Evolutionary conservation across 2,888 invertebrate species (phyloP).

Genomic region (Pedicia rivosa): DNA sequence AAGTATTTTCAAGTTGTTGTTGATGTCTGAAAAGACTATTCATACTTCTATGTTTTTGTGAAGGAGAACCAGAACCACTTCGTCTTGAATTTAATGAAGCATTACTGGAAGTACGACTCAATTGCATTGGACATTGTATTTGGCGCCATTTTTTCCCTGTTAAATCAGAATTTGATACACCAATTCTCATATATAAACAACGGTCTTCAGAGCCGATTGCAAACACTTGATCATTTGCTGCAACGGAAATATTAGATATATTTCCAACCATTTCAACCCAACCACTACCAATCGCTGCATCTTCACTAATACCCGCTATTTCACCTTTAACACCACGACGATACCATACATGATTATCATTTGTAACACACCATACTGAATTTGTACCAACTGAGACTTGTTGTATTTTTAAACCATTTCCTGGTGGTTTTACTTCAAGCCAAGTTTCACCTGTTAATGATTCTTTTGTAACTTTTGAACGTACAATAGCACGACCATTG

Average conservation of each 20-base stretch:
- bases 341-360: slow-evolving; percentile 77
- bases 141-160: slow-evolving; percentile 80
- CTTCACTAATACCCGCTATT: slow-evolving; percentile 53
- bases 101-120: slow-evolving; percentile 67
- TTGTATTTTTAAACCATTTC: slow-evolving; percentile 48
- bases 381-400: slow-evolving; percentile 71
- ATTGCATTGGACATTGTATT: slow-evolving; percentile 63
- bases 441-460: slow-evolving; percentile 46
- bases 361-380: slow-evolving; percentile 60
- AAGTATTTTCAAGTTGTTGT: slow-evolving; percentile 28
- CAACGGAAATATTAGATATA: slow-evolving; percentile 69
- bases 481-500: slow-evolving; percentile 67
- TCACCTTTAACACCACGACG: slow-evolving; percentile 57
- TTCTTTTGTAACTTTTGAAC: slow-evolving; percentile 70
- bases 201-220: slow-evolving; percentile 73
- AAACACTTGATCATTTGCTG: slow-evolving; percentile 78
- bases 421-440: slow-evolving; percentile 65
- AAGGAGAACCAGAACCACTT: slow-evolving; percentile 33
- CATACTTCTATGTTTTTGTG: slow-evolving; percentile 53
- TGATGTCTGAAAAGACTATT: slow-evolving; percentile 34
- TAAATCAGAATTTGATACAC: slow-evolving; percentile 54
- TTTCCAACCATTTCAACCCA: slow-evolving; percentile 86
- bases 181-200: slow-evolving; percentile 61
- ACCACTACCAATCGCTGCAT: slow-evolving; percentile 60
- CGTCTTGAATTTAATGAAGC: slow-evolving; percentile 46